Evolutionary conservation across 2,888 invertebrate species (phyloP).

Genomic region (Pristionchus fissidentatus): DNA sequence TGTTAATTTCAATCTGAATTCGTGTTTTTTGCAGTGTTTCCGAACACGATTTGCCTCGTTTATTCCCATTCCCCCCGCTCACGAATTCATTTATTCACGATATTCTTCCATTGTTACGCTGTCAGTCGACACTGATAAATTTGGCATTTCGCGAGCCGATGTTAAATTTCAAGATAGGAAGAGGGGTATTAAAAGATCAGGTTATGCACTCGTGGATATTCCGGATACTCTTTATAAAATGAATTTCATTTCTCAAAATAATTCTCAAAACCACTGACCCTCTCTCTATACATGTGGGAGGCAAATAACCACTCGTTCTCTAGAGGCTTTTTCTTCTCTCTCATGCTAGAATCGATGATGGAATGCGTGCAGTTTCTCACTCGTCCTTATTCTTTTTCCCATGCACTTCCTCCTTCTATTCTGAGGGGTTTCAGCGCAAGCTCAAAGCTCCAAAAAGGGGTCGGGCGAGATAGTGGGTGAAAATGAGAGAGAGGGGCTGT

Average conservation of each 20-base stretch:
- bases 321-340: neutral
- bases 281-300: too few species aligned
- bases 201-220: neutral
- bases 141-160: neutral
- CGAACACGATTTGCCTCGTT: neutral
- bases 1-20: neutral
- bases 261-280: too few species aligned
- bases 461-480: neutral
- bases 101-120: constrained; percentile 23
- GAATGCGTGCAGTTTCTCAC: neutral
- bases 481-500: neutral
- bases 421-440: neutral
- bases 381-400: neutral
- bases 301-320: neutral
- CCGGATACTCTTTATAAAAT: too few species aligned
- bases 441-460: too few species aligned
- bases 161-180: neutral
- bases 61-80: constrained; percentile 19
- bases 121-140: neutral
- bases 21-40: neutral
- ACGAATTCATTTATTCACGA: neutral
- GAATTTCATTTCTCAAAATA: too few species aligned
- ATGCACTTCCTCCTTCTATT: neutral
- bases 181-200: neutral
- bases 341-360: constrained; percentile 6